Conservation (phyloP, 2,113 vertebrate genomes). For the Cepphus grylle region DNA sequence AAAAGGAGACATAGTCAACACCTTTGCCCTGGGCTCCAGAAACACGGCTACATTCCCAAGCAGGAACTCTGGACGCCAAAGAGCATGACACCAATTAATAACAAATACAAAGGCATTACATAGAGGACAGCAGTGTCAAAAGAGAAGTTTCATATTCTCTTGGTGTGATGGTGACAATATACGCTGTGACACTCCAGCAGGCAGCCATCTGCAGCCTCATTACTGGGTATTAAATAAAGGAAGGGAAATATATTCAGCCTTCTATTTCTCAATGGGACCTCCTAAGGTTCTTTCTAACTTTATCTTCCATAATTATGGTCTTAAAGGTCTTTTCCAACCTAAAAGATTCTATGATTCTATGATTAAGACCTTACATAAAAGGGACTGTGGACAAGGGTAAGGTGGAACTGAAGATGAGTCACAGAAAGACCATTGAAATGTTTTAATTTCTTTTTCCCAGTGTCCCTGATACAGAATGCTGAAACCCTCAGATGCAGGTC, state of each 20-base stretch:
- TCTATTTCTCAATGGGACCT: not conserved
- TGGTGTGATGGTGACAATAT: not conserved
- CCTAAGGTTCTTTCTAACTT: not conserved
- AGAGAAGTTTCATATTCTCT: not conserved
- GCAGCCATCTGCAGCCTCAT: not conserved
- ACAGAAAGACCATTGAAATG: not conserved
- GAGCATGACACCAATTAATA: not conserved
- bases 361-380: not conserved
- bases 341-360: not conserved
- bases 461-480: not conserved
- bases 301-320: not conserved
- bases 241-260: not conserved
- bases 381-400: not conserved
- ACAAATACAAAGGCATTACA: not conserved
- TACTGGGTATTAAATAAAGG: not conserved
- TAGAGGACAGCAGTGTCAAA: not conserved
- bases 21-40: not conserved
- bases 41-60: not conserved
- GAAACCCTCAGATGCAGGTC: not conserved
- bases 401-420: not conserved
- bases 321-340: not conserved
- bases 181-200: not conserved
- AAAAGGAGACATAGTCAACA: not conserved
- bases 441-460: not conserved
- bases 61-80: not conserved